Conservation (phyloP, 2,113 vertebrate genomes). For the Silurus meridionalis region DNA sequence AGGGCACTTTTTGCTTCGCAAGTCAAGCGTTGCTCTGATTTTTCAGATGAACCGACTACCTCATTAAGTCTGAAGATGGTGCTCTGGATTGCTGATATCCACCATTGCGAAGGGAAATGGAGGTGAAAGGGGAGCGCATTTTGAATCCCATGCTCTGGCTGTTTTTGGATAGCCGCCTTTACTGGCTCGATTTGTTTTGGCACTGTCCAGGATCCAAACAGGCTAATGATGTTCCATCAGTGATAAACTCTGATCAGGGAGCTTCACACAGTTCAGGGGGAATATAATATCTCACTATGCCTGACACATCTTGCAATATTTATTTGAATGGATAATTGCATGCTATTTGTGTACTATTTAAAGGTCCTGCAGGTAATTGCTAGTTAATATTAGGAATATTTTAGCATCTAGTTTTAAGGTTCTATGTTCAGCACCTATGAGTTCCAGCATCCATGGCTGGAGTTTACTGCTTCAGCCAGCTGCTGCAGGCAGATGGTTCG, state of each 20-base stretch:
- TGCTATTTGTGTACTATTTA: not conserved
- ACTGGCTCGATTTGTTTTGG: slow-evolving; percentile 34
- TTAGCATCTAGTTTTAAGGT: slow-evolving; percentile 10
- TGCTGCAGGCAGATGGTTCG: slow-evolving; percentile 39
- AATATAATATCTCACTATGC: not conserved
- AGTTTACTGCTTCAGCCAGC: slow-evolving; percentile 20
- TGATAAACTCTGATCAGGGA: slow-evolving; percentile 34
- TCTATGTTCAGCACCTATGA: not conserved
- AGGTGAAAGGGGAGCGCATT: slow-evolving; percentile 17
- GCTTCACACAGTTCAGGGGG: slow-evolving; percentile 12
- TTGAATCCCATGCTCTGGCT: slow-evolving; percentile 36
- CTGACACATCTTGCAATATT: not conserved
- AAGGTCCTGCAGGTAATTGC: not conserved
- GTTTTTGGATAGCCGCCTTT: slow-evolving; percentile 36
- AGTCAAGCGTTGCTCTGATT: slow-evolving; percentile 49
- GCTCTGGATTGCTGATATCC: slow-evolving; percentile 36
- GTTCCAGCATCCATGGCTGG: not conserved
- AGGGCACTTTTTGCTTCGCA: not conserved
- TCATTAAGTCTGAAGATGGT: slow-evolving; percentile 35
- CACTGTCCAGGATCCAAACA: slow-evolving; percentile 26
- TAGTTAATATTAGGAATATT: not conserved
- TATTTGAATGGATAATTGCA: not conserved
- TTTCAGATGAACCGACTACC: slow-evolving; percentile 53
- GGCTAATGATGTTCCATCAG: slow-evolving; percentile 45
- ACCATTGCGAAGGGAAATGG: slow-evolving; percentile 24